Evolutionary conservation across 2,888 invertebrate species (phyloP).

Genomic region (Thalpophila matura): DNA sequence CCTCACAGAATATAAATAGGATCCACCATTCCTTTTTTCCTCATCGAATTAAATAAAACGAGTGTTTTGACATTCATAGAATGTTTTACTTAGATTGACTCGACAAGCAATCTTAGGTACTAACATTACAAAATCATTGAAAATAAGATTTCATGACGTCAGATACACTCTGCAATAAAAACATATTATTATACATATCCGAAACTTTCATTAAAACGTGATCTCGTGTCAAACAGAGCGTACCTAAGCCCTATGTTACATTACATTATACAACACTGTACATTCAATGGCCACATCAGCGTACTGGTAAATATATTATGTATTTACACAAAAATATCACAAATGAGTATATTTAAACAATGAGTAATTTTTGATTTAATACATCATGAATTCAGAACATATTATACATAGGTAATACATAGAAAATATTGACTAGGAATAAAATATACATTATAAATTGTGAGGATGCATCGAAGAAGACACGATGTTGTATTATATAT

Average conservation of each 20-base stretch:
- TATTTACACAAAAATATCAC: slow-evolving; percentile 87
- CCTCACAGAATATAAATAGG: no score
- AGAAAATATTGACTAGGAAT: slow-evolving; percentile 79
- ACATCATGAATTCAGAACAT: slow-evolving; percentile 63
- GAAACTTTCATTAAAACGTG: slow-evolving; percentile 6
- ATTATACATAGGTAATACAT: slow-evolving; percentile 50
- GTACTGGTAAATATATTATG: slow-evolving; percentile 80
- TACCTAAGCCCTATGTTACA: slow-evolving; percentile 59
- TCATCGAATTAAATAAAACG: slow-evolving; percentile 70
- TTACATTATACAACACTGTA: slow-evolving; percentile 61
- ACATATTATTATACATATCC: slow-evolving; percentile 27
- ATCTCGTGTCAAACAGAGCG: slow-evolving; percentile 54
- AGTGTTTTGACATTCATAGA: slow-evolving; percentile 83
- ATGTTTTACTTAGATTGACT: slow-evolving; percentile 87
- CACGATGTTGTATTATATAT: slow-evolving; percentile 54
- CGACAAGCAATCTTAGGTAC: slow-evolving; percentile 78
- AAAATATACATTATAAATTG: slow-evolving; percentile 69
- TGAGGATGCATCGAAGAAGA: slow-evolving; percentile 69
- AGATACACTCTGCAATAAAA: slow-evolving; percentile 70
- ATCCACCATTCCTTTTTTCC: no score
- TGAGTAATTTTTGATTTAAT: slow-evolving; percentile 64
- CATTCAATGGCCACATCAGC: slow-evolving; percentile 84
- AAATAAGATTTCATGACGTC: slow-evolving; percentile 66
- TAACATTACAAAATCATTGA: slow-evolving; percentile 74
- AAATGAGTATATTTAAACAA: slow-evolving; percentile 80